Conservation (phyloP, 2,888 invertebrate species). For the Monoplex corrugatus region DNA sequence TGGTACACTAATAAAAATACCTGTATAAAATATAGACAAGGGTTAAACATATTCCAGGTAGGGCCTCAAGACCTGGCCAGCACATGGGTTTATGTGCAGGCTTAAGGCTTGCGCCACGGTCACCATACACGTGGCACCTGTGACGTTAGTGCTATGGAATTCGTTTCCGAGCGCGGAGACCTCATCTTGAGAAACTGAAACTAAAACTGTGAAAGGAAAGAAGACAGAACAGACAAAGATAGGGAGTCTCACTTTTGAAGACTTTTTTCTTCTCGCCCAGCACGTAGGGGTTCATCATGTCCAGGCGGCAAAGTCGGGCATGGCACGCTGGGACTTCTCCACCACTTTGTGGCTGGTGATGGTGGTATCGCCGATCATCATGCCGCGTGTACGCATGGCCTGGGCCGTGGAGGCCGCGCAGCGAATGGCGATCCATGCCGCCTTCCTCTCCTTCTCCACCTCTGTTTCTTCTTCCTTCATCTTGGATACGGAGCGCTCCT, state of each 20-base stretch:
- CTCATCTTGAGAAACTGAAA: too few species aligned
- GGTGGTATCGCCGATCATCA: slow-evolving; percentile 73
- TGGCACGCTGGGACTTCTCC: slow-evolving; percentile 54
- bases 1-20: too few species aligned
- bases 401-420: slow-evolving; percentile 77
- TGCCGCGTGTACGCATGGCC: slow-evolving; percentile 71
- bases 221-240: too few species aligned
- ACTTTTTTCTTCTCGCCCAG: slow-evolving; percentile 79
- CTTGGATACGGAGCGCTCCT: slow-evolving; percentile 61
- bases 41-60: too few species aligned
- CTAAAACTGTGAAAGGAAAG: too few species aligned
- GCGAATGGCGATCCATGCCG: slow-evolving; percentile 77
- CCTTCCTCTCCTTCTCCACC: slow-evolving; percentile 71
- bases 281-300: slow-evolving; percentile 77
- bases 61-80: too few species aligned
- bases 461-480: slow-evolving; percentile 64
- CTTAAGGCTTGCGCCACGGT: too few species aligned
- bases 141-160: too few species aligned
- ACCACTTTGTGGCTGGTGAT: slow-evolving; percentile 71
- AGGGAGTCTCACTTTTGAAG: slow-evolving; percentile 79
- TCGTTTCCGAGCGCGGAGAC: too few species aligned
- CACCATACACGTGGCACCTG: too few species aligned
- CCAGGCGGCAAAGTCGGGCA: slow-evolving; percentile 79
- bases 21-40: too few species aligned
- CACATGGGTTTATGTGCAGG: too few species aligned